phyloP scores from a whole-genome alignment of 92 coral and sea anemone genomes.

The Palythoa grandis region DNA sequence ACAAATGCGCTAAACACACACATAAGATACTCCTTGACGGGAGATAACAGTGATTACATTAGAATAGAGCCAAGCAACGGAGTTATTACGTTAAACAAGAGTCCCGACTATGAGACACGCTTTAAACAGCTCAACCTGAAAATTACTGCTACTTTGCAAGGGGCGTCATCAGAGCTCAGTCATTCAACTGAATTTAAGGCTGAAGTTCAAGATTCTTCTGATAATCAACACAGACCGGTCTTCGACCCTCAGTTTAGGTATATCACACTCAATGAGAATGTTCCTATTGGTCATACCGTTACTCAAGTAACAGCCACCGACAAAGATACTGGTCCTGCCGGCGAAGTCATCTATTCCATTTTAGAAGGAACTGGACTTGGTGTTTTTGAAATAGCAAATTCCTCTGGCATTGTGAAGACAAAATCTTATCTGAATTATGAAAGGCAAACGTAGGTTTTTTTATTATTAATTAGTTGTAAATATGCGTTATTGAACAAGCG shows the following conservation, averaged over 20 bases:
- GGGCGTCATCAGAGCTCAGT: conserved; percentile 37
- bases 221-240: conserved; percentile 64
- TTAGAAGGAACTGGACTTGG: conserved; percentile 80
- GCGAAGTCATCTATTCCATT: conserved; percentile 66
- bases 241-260: conserved; percentile 56
- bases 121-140: conserved; percentile 40
- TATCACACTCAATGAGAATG: conserved; percentile 18
- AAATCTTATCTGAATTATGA: conserved; percentile 69
- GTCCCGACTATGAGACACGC: conserved; percentile 38
- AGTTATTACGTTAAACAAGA: conserved; percentile 57
- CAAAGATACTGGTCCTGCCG: conserved; percentile 47
- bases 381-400: conserved; percentile 60
- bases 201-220: conserved; percentile 71
- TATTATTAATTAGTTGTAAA: too few relatives aligned
- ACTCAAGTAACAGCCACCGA: conserved; percentile 61
- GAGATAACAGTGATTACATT: conserved; percentile 50
- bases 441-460: conserved; percentile 39
- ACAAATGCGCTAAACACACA: conserved; percentile 60
- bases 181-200: conserved; percentile 45
- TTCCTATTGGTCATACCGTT: conserved; percentile 46
- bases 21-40: conserved; percentile 60
- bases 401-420: conserved; percentile 60
- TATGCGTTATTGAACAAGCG: too few relatives aligned
- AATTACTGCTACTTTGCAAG: conserved; percentile 58
- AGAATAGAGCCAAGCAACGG: conserved; percentile 61